phyloP scores from a whole-genome alignment of 2,113 vertebrate genomes.

The Labrus mixtus region DNA sequence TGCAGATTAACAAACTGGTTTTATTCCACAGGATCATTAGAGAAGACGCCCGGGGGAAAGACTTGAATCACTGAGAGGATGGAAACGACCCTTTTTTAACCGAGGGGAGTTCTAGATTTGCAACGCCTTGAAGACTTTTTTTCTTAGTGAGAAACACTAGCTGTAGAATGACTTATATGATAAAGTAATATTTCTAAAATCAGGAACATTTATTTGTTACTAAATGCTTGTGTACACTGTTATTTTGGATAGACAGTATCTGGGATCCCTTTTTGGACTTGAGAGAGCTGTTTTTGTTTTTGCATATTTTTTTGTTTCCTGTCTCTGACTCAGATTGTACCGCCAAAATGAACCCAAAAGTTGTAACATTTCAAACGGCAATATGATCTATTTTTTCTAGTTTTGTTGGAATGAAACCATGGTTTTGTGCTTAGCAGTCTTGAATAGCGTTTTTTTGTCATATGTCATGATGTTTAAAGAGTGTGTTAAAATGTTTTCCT shows the following conservation, averaged over 20 bases:
- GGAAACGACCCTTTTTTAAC: slow-evolving; percentile 90
- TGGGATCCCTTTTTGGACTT: slow-evolving; percentile 85
- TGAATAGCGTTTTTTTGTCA: slow-evolving; percentile 83
- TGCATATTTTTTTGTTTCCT: slow-evolving; percentile 74
- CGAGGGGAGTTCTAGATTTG: slow-evolving; percentile 93
- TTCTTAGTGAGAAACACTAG: slow-evolving; percentile 98
- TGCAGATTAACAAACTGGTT: slow-evolving; percentile 6
- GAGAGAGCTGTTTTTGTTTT: slow-evolving; percentile 79
- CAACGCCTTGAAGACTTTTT: slow-evolving; percentile 95
- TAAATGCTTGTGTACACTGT: slow-evolving; percentile 92
- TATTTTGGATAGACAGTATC: slow-evolving; percentile 86
- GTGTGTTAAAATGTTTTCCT: slow-evolving; percentile 79
- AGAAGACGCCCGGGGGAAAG: slow-evolving; percentile 77
- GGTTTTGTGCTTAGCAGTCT: slow-evolving; percentile 95
- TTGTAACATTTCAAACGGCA: slow-evolving; percentile 92
- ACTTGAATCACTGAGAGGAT: slow-evolving; percentile 88
- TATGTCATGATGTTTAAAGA: slow-evolving; percentile 84
- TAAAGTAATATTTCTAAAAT: slow-evolving; percentile 91
- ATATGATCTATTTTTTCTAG: slow-evolving; percentile 89
- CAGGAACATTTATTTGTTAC: slow-evolving; percentile 89
- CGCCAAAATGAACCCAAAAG: slow-evolving; percentile 87
- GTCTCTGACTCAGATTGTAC: slow-evolving; percentile 84
- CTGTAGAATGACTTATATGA: slow-evolving; percentile 96
- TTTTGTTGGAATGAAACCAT: slow-evolving; percentile 90
- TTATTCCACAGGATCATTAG: slow-evolving; percentile 92